Percentiles rank a stretch among this genome's conserved stretches.
Evolutionary conservation across 2,797 vertebrate genomes (phyloP).

Genomic region (Platyrinchus mystaceus): DNA sequence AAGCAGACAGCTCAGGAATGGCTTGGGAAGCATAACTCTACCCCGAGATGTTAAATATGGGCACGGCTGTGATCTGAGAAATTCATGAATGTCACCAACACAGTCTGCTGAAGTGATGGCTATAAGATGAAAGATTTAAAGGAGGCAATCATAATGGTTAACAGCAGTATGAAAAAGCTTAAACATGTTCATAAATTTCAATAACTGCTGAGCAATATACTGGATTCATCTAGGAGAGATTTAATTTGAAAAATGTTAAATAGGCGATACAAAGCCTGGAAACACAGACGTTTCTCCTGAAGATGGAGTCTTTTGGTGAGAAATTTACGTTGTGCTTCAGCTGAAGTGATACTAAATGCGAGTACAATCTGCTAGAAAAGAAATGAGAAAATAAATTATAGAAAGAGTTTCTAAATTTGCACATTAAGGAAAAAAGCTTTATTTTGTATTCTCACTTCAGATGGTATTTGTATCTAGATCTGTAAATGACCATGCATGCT

Average conservation of each 20-base stretch:
- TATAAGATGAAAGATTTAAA: conserved; percentile 50
- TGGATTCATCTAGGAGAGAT: conserved; percentile 38
- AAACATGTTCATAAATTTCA: conserved; percentile 62
- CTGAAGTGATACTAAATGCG: conserved; percentile 34
- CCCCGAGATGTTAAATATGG: background rate
- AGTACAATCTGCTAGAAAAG: conserved; percentile 14
- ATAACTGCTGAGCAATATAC: conserved; percentile 46
- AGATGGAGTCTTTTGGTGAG: conserved; percentile 44
- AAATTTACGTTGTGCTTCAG: conserved; percentile 43
- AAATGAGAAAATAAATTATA: conserved; percentile 29
- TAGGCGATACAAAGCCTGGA: conserved; percentile 12
- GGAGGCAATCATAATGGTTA: conserved; percentile 45
- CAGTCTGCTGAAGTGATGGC: conserved; percentile 33
- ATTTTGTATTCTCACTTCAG: conserved; percentile 14
- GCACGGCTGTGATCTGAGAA: background rate
- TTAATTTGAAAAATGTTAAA: conserved; percentile 62
- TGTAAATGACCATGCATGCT: background rate
- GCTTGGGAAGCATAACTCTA: background rate
- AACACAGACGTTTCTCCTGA: conserved; percentile 11
- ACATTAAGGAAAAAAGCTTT: conserved; percentile 31
- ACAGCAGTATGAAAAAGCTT: conserved; percentile 44
- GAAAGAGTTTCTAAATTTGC: conserved; percentile 17
- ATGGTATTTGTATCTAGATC: background rate
- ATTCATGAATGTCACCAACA: conserved; percentile 23
- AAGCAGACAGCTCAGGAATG: background rate